Evolutionary conservation across 2,113 vertebrate genomes (phyloP).

Genomic region (Peucedramus taeniatus): DNA sequence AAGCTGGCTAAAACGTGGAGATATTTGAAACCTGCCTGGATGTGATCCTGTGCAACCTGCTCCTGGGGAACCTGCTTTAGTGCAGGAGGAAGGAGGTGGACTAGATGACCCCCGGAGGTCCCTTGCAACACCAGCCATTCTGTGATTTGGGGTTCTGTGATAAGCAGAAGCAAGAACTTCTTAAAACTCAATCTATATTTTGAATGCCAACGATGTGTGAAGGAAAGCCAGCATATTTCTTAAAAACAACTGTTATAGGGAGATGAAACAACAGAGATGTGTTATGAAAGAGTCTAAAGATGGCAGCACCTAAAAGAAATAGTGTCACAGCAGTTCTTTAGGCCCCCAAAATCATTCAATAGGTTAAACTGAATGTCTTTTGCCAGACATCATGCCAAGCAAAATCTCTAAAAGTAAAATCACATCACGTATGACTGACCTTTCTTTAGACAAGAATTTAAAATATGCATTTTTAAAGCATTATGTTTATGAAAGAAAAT

Average conservation of each 20-base stretch:
- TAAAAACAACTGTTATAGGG: not conserved
- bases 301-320: not conserved
- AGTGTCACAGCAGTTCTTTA: not conserved
- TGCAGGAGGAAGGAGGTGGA: no score
- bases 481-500: not conserved
- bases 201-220: not conserved
- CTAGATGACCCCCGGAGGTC: not conserved
- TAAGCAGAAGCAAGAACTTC: not conserved
- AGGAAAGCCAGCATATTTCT: not conserved
- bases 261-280: not conserved
- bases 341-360: not conserved
- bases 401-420: constrained; percentile 4
- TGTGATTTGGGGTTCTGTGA: not conserved
- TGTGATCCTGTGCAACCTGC: not conserved
- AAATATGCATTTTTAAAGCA: not conserved
- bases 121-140: not conserved
- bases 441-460: not conserved
- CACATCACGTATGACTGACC: not conserved
- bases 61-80: not conserved
- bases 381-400: not conserved
- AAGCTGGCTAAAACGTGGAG: not conserved
- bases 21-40: not conserved
- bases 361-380: constrained; percentile 5
- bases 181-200: not conserved
- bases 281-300: not conserved